Percentiles rank a stretch among this genome's conserved stretches.
Evolutionary conservation across 2,797 vertebrate species (phyloP).

Genomic region (Urophycis tenuis): DNA sequence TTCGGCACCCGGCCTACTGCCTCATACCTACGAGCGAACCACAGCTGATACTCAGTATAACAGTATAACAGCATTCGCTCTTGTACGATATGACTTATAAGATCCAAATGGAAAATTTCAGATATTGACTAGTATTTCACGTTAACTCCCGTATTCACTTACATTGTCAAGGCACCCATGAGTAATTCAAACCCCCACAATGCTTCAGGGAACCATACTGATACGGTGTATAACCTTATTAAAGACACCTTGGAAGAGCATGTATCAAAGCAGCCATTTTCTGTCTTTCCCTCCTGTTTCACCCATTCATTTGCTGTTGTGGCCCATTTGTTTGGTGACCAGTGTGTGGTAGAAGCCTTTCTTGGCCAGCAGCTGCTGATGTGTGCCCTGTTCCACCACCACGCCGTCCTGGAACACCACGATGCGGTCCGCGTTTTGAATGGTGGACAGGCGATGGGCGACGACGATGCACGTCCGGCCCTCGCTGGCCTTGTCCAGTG

Average conservation of each 20-base stretch:
- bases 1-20: too few relatives aligned
- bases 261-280: background rate
- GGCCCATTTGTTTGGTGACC: slow-evolving; percentile 76
- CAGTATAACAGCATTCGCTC: too few relatives aligned
- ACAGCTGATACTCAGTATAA: too few relatives aligned
- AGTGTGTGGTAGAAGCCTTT: slow-evolving; percentile 82
- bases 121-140: background rate
- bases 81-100: too few relatives aligned
- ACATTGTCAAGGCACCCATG: background rate
- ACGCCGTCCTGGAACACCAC: slow-evolving; percentile 79
- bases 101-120: too few relatives aligned
- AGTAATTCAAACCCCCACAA: background rate
- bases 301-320: slow-evolving; percentile 17
- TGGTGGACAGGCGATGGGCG: slow-evolving; percentile 89
- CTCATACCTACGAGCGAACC: too few relatives aligned
- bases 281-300: background rate
- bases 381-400: slow-evolving; percentile 80
- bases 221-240: background rate
- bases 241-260: background rate
- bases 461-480: slow-evolving; percentile 90
- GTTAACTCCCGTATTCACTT: background rate
- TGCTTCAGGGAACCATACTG: background rate
- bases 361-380: slow-evolving; percentile 83
- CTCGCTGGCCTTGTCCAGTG: slow-evolving; percentile 82
- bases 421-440: slow-evolving; percentile 86